Conservation (phyloP, 1,140 invertebrate genomes). For the Drosophila mojavensis region DNA sequence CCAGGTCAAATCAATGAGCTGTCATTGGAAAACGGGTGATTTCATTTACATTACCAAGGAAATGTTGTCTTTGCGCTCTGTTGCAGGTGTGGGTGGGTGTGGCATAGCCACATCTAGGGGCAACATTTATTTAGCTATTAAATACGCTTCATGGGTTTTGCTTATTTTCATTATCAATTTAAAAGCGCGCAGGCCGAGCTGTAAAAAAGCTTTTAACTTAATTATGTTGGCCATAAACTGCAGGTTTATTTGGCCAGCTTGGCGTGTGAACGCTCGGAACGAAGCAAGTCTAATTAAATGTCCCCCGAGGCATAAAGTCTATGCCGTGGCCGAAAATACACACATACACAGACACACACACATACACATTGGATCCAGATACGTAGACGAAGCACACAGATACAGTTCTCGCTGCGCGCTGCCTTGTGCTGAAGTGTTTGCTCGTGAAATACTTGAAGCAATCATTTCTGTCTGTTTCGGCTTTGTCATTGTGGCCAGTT, state of each 20-base stretch:
- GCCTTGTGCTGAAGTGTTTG: slow-evolving; percentile 62
- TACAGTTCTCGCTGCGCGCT: slow-evolving; percentile 18
- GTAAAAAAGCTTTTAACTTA: slow-evolving; percentile 83
- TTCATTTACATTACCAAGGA: slow-evolving; percentile 42
- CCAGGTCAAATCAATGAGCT: slow-evolving; percentile 53
- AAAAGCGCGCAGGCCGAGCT: slow-evolving; percentile 56
- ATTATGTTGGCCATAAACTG: slow-evolving; percentile 82
- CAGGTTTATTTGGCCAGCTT: slow-evolving; percentile 74
- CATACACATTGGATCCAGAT: slow-evolving; percentile 2
- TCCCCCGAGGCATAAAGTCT: slow-evolving; percentile 66
- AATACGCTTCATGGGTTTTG: slow-evolving; percentile 77
- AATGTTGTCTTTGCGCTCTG: slow-evolving; percentile 14
- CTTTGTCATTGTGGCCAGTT: slow-evolving; percentile 72
- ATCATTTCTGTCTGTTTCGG: slow-evolving; percentile 66
- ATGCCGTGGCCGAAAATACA: slow-evolving; percentile 25
- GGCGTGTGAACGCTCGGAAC: slow-evolving; percentile 62
- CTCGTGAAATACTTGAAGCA: slow-evolving; percentile 76
- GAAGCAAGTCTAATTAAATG: slow-evolving; percentile 72
- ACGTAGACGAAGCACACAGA: slow-evolving; percentile 22
- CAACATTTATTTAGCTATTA: slow-evolving; percentile 80
- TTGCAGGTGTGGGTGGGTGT: slow-evolving; percentile 58
- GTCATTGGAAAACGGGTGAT: slow-evolving; percentile 47
- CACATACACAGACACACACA: slow-evolving; percentile 24
- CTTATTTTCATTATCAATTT: slow-evolving; percentile 82
- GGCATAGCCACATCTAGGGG: slow-evolving; percentile 35